Percentiles rank a stretch among this genome's conserved stretches.
phyloP scores from a whole-genome alignment of 1,140 invertebrate species.

The Lepidurus packardi region DNA sequence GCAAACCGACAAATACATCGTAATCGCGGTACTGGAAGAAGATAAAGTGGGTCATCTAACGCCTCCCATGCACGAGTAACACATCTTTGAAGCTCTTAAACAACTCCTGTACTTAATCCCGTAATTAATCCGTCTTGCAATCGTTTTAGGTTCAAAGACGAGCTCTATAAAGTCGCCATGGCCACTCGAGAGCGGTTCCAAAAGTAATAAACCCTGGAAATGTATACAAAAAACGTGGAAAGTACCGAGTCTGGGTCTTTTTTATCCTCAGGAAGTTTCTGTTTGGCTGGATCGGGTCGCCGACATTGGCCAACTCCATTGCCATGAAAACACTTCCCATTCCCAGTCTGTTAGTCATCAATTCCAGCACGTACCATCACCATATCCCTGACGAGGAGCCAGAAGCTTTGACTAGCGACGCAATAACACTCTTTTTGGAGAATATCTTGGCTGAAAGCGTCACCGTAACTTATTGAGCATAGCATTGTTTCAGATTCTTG shows the following conservation, averaged over 20 bases:
- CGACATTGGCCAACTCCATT: slow-evolving; percentile 82
- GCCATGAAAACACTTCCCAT: slow-evolving; percentile 74
- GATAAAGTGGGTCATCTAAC: slow-evolving; percentile 76
- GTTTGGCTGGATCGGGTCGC: slow-evolving; percentile 82
- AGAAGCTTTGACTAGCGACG: slow-evolving; percentile 66
- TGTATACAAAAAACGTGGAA: slow-evolving; percentile 8
- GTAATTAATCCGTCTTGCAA: neutral
- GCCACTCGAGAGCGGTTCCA: slow-evolving; percentile 71
- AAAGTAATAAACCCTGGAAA: slow-evolving; percentile 49
- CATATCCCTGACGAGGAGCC: slow-evolving; percentile 81
- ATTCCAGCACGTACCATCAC: slow-evolving; percentile 82
- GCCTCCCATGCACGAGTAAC: slow-evolving; percentile 64
- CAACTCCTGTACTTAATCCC: neutral
- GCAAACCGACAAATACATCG: slow-evolving; percentile 78
- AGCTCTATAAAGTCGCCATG: slow-evolving; percentile 74
- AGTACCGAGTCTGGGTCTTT: slow-evolving; percentile 20
- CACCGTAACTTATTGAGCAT: slow-evolving; percentile 37
- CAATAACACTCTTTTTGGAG: slow-evolving; percentile 53
- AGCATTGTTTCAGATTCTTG: neutral
- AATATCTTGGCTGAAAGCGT: slow-evolving; percentile 40
- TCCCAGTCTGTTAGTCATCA: slow-evolving; percentile 81
- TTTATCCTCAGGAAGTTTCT: slow-evolving; percentile 59
- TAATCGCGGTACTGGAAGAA: slow-evolving; percentile 78
- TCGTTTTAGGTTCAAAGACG: slow-evolving; percentile 60
- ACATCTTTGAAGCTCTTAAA: slow-evolving; percentile 1